These are phyloP conservation scores for Aphaenogaster floridana DNA, from an alignment of 1,140 invertebrate genomes.

Conservation along the genomic window DNA sequence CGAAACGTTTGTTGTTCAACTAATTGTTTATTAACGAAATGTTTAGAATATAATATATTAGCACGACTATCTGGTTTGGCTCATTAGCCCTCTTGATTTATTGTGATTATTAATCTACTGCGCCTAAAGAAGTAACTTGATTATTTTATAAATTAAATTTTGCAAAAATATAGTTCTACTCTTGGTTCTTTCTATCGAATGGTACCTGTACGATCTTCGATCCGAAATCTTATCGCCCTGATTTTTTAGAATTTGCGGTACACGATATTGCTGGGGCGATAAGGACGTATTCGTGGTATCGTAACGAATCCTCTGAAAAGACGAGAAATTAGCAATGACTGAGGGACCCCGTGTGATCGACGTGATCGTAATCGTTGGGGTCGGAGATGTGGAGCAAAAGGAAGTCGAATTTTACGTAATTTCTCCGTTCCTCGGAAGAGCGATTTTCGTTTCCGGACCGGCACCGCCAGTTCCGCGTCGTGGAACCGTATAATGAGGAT, in stretches of 20 bases:
- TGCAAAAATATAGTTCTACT: background rate
- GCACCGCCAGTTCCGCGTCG: slow-evolving; percentile 51
- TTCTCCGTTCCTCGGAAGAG: slow-evolving; percentile 40
- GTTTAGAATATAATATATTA: too few relatives aligned
- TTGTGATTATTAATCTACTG: too few relatives aligned
- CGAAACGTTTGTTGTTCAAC: too few relatives aligned
- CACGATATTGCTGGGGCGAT: background rate
- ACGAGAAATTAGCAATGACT: slow-evolving; percentile 21
- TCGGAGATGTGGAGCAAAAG: background rate
- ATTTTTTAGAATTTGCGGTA: slow-evolving; percentile 33
- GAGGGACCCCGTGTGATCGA: background rate
- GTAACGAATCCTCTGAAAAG: slow-evolving; percentile 8
- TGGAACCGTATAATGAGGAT: slow-evolving; percentile 42
- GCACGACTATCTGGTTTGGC: too few relatives aligned
- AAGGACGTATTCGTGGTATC: background rate
- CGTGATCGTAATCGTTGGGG: slow-evolving; percentile 17
- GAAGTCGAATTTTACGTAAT: slow-evolving; percentile 51
- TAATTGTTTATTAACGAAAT: too few relatives aligned
- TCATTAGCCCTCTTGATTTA: too few relatives aligned
- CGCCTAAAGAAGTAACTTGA: too few relatives aligned
- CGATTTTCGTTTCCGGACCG: slow-evolving; percentile 45
- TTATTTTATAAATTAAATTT: too few relatives aligned
- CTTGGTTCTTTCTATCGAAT: background rate
- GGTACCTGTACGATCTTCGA: slow-evolving; percentile 15
- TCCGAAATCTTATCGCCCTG: background rate